Evolutionary conservation across 2,113 vertebrate genomes (phyloP), one percentile per base, ranked within the genome.

Genomic region (Passer domesticus): DNA sequence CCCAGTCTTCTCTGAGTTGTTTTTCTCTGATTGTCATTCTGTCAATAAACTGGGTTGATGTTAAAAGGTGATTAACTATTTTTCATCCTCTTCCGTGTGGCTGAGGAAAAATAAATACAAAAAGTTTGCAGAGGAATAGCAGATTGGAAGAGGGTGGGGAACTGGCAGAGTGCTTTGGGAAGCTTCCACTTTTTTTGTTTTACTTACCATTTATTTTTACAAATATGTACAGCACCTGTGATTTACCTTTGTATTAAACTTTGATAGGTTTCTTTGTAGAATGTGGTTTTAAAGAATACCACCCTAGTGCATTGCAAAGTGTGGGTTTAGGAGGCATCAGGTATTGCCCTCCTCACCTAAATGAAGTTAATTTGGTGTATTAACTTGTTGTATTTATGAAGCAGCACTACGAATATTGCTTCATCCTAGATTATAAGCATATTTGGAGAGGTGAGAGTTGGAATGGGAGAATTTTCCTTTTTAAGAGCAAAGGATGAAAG

Each of bases 11-110:
- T 91, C 75, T 46, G 52, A 86, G 60, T 35, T 74, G 8, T 35
- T 80, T 91, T 92, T 50, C 63, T 87, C 78, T 62, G 66, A 75
- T n/a, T 90, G 47, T 76, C 41, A 49, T 63, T 94, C 84, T 94
- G 60, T 43, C 78, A 63, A n/a, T 68, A 63, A 90, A 20, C 27
- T 74, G 47, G 6, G 39, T 35, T 70, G 53, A 63, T 92, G 75
- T 87, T 37, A 92, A 77, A 95, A 73, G 41, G n/a, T 11, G 33
- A 69, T 92, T 84, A 72, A 72, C 25, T 82, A 9, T 67, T 95
- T 91, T 87, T 67, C 89, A 67, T 81, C 28, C 23, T 83, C 23
- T 87, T 83, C 46, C 7, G 0, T 49, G 39, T 91, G 63, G 30
- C 33, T 69, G 37, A 79, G 66, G 33, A 37, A 77, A 72, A 86